Evolutionary conservation across 2,888 invertebrate genomes (phyloP), one percentile per base, ranked within the genome.

Genomic region (Caenorhabditis japonica): DNA sequence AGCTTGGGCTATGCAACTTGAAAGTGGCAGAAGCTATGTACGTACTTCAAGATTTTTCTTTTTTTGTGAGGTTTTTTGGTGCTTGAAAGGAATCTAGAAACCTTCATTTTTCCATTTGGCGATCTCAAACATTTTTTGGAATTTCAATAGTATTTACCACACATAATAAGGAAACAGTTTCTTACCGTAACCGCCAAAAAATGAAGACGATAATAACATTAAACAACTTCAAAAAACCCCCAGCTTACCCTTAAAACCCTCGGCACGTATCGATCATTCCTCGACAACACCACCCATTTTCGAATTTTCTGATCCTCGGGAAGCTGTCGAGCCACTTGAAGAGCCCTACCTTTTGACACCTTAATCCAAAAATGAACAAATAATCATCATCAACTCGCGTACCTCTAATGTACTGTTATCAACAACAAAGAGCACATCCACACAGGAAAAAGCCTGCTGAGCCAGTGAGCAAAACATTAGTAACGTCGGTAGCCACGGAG

Each of bases 341-440:
- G 49, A 7, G 77, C 71, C 43, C 77, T 46, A 36, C 23, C 58
- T 41, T 61, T 25, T 17, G 74, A 72, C 13, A 64, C 49, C 76
- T 77, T 27, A 38, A 43, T 2, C 17, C 10, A 15, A 51, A 27
- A n/a, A 19, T 36, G 8, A 27, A 12, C 13, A 23, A 30, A 12
- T 4, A 21, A 33, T 4, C 10, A 4, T 25, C 5, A 7, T 21
- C 15, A 13, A 2, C 27, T 0, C 0, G 19, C 43, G 4, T 7
- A 73, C 69, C 51, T 75, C 75, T 13, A 53, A 46, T 21, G 55
- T 61, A 36, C 30, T 53, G 15, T 59, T 59, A 34, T 78, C 78
- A 43, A 78, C 47, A 0, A 74, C 74, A 41, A 74, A 76, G 13
- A 78, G 55, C 0, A 78, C 51, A 64, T 78, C 78, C 38, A 78